Percentiles rank a stretch among this genome's conserved stretches.
Evolutionary conservation across 2,113 vertebrate species (phyloP).

Genomic region (Gnathonemus longibarbis): DNA sequence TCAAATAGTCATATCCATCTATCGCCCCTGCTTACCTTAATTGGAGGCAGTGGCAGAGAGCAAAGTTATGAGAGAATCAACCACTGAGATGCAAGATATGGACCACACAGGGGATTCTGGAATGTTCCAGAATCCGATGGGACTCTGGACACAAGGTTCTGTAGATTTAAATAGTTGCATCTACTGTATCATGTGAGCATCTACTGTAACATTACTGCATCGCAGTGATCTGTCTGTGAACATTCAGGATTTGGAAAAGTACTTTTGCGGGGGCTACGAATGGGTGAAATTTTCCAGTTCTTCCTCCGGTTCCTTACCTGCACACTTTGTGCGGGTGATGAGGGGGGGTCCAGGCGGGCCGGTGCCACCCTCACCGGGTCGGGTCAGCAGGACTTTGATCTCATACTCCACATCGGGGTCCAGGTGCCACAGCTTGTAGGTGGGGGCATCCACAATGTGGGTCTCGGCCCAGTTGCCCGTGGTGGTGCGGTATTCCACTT

Average conservation of each 20-base stretch:
- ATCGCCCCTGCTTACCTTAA: constrained; percentile 1
- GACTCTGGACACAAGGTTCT: neutral
- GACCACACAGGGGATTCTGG: neutral
- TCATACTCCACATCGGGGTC: constrained; percentile 96
- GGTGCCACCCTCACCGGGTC: constrained; percentile 88
- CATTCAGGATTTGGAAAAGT: neutral
- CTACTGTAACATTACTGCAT: neutral
- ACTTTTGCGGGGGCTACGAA: neutral
- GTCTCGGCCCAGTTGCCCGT: constrained; percentile 92
- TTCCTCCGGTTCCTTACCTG: constrained; percentile 61
- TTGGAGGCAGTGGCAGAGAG: neutral
- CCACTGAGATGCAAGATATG: neutral
- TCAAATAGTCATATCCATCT: neutral
- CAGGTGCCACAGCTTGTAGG: constrained; percentile 95
- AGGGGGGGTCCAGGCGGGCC: constrained; percentile 86
- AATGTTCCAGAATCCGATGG: neutral
- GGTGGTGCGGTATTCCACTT: constrained; percentile 91
- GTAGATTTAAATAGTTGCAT: neutral
- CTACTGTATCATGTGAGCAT: neutral
- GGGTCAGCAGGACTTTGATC: constrained; percentile 87
- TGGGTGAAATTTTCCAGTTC: neutral
- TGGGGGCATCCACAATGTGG: constrained; percentile 86
- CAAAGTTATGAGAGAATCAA: neutral
- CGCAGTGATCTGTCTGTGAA: neutral
- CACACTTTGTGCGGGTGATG: constrained; percentile 92